These are phyloP conservation scores for Nymphicus hollandicus DNA, from an alignment of 2,113 vertebrate genomes.

Conservation along the genomic window DNA sequence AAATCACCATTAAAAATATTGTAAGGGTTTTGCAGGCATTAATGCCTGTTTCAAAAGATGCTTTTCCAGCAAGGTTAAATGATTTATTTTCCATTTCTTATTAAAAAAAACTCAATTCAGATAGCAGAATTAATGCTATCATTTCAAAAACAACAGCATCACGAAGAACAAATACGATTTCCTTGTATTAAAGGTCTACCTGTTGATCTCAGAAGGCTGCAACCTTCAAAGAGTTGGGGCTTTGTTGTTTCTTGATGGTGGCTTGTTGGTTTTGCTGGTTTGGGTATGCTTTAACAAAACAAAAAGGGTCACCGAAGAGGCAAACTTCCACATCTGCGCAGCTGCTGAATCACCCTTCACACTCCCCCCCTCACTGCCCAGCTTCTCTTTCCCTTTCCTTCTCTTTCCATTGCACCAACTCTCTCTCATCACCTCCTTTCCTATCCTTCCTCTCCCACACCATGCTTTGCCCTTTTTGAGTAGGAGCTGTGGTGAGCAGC, in stretches of 20 bases:
- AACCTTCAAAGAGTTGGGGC: not conserved
- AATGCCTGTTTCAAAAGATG: not conserved
- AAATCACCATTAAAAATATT: not conserved
- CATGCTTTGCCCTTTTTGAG: fast-evolving
- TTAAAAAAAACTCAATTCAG: not conserved
- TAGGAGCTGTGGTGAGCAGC: not conserved
- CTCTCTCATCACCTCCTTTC: fast-evolving
- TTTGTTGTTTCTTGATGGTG: not conserved
- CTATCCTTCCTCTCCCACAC: not conserved
- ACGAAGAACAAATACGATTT: not conserved
- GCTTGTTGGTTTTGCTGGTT: not conserved
- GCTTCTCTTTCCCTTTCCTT: not conserved
- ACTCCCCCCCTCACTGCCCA: not conserved
- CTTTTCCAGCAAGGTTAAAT: not conserved
- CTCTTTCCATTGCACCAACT: fast-evolving
- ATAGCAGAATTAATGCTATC: not conserved
- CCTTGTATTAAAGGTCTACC: not conserved
- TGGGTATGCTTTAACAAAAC: not conserved
- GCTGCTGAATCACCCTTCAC: not conserved
- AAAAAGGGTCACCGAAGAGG: not conserved
- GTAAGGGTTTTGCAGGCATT: not conserved
- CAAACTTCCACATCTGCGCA: not conserved
- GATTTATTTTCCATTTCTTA: not conserved
- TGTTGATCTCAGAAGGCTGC: not conserved
- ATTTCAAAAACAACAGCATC: not conserved